phyloP scores from a whole-genome alignment of 2,888 invertebrate species.

The Melieria picta region DNA sequence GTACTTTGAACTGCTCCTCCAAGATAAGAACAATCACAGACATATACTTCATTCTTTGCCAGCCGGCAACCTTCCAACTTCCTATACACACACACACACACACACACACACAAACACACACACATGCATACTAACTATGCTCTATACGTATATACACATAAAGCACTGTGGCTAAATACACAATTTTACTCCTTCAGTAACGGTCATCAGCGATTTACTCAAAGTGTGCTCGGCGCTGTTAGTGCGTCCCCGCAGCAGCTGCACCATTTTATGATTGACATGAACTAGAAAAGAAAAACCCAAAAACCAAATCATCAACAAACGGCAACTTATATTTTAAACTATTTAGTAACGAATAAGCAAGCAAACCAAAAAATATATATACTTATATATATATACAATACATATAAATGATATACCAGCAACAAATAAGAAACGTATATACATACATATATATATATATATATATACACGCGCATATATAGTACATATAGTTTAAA shows the following conservation, averaged over 20 bases:
- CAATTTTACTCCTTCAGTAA: slow-evolving; percentile 13
- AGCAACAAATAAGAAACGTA: neutral
- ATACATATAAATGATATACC: neutral
- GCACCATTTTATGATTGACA: too few species aligned
- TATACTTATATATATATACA: neutral
- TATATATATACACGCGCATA: slow-evolving; percentile 27
- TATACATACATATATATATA: slow-evolving; percentile 30
- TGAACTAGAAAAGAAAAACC: too few species aligned
- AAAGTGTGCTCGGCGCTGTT: neutral
- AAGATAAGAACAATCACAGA: too few species aligned
- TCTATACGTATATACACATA: too few species aligned
- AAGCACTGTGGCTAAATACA: neutral
- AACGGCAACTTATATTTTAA: neutral
- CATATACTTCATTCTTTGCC: too few species aligned
- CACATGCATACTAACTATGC: too few species aligned
- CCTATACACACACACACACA: too few species aligned
- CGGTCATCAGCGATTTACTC: slow-evolving; percentile 27
- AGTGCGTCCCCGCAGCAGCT: too few species aligned
- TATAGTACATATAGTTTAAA: slow-evolving; percentile 39
- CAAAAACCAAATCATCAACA: neutral
- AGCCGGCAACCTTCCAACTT: too few species aligned
- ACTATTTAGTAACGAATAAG: slow-evolving; percentile 5
- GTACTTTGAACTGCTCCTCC: too few species aligned
- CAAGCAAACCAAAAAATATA: neutral
- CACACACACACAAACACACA: too few species aligned